Evolutionary conservation across 2,797 vertebrate species (phyloP).

Genomic region (Arctocebus calabarensis): DNA sequence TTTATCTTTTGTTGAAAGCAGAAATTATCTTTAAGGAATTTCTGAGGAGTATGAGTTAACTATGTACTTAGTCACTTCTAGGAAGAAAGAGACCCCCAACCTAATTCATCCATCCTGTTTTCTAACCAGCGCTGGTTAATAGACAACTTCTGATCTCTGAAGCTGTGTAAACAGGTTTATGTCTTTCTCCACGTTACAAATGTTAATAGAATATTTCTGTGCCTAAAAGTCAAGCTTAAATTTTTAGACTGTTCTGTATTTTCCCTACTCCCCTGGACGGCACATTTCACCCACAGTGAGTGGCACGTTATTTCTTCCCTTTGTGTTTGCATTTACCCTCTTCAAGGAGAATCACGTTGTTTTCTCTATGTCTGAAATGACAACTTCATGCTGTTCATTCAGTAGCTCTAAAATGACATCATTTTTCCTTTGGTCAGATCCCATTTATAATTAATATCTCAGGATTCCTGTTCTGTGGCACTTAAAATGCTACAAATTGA

Average conservation of each 20-base stretch:
- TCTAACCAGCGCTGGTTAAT: not conserved
- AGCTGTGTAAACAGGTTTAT: not conserved
- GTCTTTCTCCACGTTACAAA: not conserved
- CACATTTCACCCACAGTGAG: not conserved
- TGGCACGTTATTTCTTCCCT: not conserved
- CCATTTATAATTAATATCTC: not conserved
- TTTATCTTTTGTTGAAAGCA: not conserved
- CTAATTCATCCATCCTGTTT: not conserved
- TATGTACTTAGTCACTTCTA: not conserved
- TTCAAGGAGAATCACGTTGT: not conserved
- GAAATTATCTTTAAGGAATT: not conserved
- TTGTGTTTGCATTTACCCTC: not conserved
- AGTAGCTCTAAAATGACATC: not conserved
- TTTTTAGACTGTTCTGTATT: not conserved
- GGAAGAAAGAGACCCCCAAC: not conserved
- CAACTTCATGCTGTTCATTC: not conserved
- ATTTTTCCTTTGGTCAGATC: conserved; percentile 2
- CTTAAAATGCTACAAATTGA: not conserved
- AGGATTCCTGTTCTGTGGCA: not conserved
- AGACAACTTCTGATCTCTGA: not conserved
- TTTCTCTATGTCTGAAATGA: not conserved
- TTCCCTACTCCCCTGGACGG: not conserved
- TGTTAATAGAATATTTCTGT: not conserved
- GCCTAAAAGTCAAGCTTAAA: not conserved
- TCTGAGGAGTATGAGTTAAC: not conserved